phyloP scores from a whole-genome alignment of 2,113 vertebrate species.

The Pomatostomus ruficeps region DNA sequence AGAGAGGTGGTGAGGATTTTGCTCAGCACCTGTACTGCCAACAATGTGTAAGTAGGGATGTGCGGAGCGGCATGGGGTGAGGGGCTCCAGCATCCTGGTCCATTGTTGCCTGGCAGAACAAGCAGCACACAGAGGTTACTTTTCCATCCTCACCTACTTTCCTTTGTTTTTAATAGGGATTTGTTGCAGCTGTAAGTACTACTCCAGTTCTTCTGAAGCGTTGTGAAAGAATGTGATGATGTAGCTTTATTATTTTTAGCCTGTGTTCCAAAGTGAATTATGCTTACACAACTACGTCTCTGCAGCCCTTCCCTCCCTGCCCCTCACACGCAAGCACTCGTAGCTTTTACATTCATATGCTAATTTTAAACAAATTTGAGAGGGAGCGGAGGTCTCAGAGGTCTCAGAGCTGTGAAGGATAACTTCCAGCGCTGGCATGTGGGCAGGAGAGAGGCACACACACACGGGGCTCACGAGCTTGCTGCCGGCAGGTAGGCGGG shows the following conservation, averaged over 20 bases:
- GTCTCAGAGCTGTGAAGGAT: background rate
- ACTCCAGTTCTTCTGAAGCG: background rate
- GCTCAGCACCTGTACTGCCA: background rate
- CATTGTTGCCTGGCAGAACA: background rate
- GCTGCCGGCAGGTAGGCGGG: background rate
- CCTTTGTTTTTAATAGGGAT: background rate
- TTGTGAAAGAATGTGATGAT: conserved; percentile 55
- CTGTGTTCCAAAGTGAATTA: conserved; percentile 13
- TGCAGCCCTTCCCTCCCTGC: background rate
- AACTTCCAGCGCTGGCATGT: background rate
- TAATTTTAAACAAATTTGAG: background rate
- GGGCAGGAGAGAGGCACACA: background rate
- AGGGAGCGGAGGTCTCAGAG: background rate
- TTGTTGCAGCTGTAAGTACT: background rate
- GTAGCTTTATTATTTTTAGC: conserved; percentile 60
- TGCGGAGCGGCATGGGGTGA: accelerated
- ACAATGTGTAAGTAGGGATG: accelerated
- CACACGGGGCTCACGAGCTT: accelerated
- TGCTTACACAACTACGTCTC: conserved; percentile 21
- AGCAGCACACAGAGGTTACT: background rate
- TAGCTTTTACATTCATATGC: background rate
- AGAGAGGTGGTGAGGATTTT: accelerated
- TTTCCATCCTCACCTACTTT: background rate
- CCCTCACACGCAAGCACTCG: background rate
- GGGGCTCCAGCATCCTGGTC: background rate